phyloP scores from a whole-genome alignment of 2,113 vertebrate species.

The Gavia stellata region DNA sequence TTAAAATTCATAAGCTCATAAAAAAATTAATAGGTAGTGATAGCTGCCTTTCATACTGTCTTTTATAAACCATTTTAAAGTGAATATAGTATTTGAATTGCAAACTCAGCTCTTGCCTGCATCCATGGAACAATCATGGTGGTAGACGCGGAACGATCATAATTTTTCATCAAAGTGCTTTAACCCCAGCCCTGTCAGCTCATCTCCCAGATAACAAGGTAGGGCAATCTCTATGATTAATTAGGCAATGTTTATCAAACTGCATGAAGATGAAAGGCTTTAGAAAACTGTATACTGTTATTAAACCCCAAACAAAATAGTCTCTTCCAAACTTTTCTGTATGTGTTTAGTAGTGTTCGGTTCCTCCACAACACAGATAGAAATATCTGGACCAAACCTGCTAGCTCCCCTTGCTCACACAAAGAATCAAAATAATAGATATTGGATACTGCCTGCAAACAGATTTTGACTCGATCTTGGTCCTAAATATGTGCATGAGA shows the following conservation, averaged over 20 bases:
- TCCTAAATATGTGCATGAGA: not conserved
- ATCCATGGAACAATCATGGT: not conserved
- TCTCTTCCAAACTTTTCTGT: not conserved
- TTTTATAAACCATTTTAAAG: not conserved
- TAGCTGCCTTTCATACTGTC: not conserved
- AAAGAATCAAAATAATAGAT: not conserved
- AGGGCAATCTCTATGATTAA: not conserved
- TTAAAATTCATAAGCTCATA: slow-evolving; percentile 11
- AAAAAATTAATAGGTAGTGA: not conserved
- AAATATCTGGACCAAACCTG: not conserved
- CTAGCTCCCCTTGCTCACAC: not conserved
- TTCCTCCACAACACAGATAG: not conserved
- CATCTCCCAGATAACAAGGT: not conserved
- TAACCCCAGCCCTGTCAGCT: not conserved
- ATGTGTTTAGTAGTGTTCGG: not conserved
- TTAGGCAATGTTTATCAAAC: not conserved
- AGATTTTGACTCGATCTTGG: not conserved
- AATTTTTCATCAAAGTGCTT: slow-evolving; percentile 23
- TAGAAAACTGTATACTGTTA: not conserved
- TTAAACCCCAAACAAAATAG: not conserved
- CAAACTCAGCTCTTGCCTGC: not conserved
- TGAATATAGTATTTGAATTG: slow-evolving; percentile 8
- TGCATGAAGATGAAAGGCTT: not conserved
- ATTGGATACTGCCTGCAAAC: not conserved
- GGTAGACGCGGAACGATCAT: not conserved